Evolutionary conservation across 2,113 vertebrate species (phyloP), one percentile per base, ranked within the genome.

Genomic region (Himantopus leucocephalus): DNA sequence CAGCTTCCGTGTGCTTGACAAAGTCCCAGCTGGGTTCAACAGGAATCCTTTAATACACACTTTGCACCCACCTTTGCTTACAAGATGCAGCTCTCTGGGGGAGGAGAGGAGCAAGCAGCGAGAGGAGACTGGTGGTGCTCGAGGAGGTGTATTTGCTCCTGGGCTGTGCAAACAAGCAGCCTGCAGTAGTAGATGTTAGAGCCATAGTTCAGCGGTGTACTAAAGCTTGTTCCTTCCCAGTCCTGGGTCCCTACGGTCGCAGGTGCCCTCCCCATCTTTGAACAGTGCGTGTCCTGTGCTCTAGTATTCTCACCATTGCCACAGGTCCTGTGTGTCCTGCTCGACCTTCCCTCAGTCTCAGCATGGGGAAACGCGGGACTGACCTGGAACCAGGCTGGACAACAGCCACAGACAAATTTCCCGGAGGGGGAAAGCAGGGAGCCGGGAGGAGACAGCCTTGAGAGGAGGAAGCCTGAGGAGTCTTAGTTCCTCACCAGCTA

Each of bases 161-260:
- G 62, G 8, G 48, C 48, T 37, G 72, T 22, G 53, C 75, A 79
- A 23, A 41, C 6, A 9, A 68, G 15, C 41, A 56, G 58, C 43
- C 58, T 60, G 63, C 48, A 64, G 84, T 14, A 50, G 15, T 10
- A 32, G 23, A 59, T 16, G 13, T 14, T 1, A 64, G 63, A 52
- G 68, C 35, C 72, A n/a, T 2, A 47, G 62, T 4, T 76, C 73
- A 59, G 24, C 2, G 27, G 21, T 12, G 32, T 20, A 8, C 1
- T 1, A 47, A 83, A 86, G 27, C 62, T 67, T n/a, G 22, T 9
- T 45, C 26, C 20, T 83, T 77, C 59, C 55, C 15, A 14, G 0
- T 60, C 22, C 18, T 34, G 50, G 6, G 18, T 60, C 75, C 26
- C 17, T 17, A 39, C 29, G 27, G 32, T 29, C 0, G 0, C 37